These are phyloP conservation scores for Nemotelus pantherinus DNA, from an alignment of 2,888 invertebrate species.

Conservation along the genomic window DNA sequence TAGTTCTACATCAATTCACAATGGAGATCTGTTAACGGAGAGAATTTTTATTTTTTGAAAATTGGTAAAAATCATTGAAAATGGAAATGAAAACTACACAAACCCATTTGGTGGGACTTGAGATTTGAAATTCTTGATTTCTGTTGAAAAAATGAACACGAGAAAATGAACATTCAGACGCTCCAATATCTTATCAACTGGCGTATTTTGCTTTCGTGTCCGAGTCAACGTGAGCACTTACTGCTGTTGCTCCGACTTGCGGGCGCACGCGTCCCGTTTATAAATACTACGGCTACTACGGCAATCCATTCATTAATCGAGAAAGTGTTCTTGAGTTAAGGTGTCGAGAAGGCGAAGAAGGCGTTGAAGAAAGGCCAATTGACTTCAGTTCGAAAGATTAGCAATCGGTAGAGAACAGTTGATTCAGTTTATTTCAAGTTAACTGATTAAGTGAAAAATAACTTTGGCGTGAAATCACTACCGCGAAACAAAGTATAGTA, in stretches of 20 bases:
- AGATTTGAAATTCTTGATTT: not conserved
- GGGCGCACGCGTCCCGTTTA: conserved; percentile 23
- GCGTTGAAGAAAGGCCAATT: not conserved
- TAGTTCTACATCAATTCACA: conserved; percentile 16
- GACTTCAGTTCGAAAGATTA: not conserved
- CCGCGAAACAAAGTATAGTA: no score
- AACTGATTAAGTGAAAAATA: not conserved
- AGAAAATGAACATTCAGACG: not conserved
- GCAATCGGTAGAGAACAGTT: not conserved
- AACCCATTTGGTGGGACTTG: no score
- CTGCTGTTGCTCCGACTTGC: not conserved
- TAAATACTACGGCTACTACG: conserved; percentile 40
- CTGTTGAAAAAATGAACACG: not conserved
- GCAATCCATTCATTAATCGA: conserved; percentile 29
- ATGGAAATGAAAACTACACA: no score
- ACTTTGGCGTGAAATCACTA: no score
- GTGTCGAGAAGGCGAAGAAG: not conserved
- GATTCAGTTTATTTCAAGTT: not conserved
- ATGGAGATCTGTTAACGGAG: not conserved
- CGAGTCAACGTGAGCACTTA: not conserved
- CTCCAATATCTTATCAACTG: not conserved
- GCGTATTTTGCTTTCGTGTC: not conserved
- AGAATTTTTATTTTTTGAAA: no score
- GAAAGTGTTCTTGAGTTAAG: conserved; percentile 41
- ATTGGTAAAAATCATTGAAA: no score